These are phyloP conservation scores for Ectemnius cavifrons DNA, from an alignment of 2,888 invertebrate species.

Conservation along the genomic window DNA sequence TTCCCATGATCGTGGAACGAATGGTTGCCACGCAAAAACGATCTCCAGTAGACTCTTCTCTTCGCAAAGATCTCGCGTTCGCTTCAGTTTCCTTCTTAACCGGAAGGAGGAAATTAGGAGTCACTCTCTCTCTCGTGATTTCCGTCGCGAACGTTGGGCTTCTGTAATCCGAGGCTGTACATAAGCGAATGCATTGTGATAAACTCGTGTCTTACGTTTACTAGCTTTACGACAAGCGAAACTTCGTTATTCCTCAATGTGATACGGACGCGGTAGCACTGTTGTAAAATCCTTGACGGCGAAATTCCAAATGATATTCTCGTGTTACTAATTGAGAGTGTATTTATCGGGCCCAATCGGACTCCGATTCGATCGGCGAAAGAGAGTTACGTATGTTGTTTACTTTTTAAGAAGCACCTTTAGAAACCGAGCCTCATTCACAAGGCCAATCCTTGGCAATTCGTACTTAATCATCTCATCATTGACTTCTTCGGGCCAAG, in stretches of 20 bases:
- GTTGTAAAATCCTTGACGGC: slow-evolving; percentile 20
- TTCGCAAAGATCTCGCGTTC: slow-evolving; percentile 18
- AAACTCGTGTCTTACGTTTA: slow-evolving; percentile 37
- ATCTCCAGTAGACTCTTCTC: slow-evolving; percentile 29
- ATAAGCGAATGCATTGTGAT: slow-evolving; percentile 45
- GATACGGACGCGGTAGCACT: slow-evolving; percentile 32
- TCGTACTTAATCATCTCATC: neutral
- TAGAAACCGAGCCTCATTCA: neutral
- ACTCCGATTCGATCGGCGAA: neutral
- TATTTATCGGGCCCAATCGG: neutral
- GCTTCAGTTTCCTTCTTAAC: neutral
- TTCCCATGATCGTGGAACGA: slow-evolving; percentile 33
- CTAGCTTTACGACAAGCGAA: slow-evolving; percentile 28
- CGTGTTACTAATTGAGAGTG: slow-evolving; percentile 12
- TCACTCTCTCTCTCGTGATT: no score
- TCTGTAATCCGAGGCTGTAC: slow-evolving; percentile 19
- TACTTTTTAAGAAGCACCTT: neutral
- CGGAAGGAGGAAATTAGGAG: neutral
- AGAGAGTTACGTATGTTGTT: neutral
- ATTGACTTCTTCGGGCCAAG: neutral
- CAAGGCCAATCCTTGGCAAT: neutral
- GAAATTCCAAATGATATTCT: slow-evolving; percentile 16
- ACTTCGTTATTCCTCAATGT: slow-evolving; percentile 38
- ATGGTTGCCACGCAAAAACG: slow-evolving; percentile 39
- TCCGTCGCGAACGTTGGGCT: neutral